Evolutionary conservation across 2,888 invertebrate species (phyloP).

Genomic region (Coenonympha glycerion): DNA sequence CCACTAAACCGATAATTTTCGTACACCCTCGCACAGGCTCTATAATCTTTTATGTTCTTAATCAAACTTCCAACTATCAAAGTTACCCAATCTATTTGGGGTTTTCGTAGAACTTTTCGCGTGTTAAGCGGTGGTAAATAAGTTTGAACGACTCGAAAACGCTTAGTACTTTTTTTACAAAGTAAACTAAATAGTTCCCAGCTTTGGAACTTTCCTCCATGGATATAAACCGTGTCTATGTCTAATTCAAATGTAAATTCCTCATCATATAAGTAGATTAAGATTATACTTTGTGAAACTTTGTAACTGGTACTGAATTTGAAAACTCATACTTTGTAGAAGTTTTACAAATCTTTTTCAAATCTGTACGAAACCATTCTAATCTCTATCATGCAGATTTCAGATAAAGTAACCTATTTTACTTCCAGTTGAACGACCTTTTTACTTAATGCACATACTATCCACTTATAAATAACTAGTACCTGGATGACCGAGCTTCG

Average conservation of each 20-base stretch:
- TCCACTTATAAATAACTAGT: too few relatives aligned
- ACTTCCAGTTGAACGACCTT: too few relatives aligned
- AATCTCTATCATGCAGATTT: too few relatives aligned
- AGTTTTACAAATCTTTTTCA: too few relatives aligned
- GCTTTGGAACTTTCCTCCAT: too few relatives aligned
- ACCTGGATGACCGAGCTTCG: too few relatives aligned
- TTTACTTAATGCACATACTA: too few relatives aligned
- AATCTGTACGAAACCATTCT: too few relatives aligned
- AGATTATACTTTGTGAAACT: background rate
- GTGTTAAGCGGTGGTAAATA: conserved; percentile 40
- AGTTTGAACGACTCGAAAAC: conserved; percentile 37
- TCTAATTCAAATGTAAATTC: background rate
- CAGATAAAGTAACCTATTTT: too few relatives aligned
- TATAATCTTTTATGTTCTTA: conserved; percentile 1
- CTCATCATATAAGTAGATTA: background rate
- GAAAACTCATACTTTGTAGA: too few relatives aligned
- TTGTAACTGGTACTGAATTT: conserved; percentile 16
- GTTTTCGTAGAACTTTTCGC: conserved; percentile 29
- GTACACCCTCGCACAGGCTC: background rate
- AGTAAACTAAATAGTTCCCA: too few relatives aligned
- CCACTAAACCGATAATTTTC: background rate
- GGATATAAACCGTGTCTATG: too few relatives aligned
- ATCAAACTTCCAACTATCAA: conserved; percentile 18
- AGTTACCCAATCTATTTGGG: conserved; percentile 24
- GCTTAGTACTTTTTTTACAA: conserved; percentile 34